Evolutionary conservation across 2,888 invertebrate species (phyloP).

Genomic region (Lasioglossum villosulum): DNA sequence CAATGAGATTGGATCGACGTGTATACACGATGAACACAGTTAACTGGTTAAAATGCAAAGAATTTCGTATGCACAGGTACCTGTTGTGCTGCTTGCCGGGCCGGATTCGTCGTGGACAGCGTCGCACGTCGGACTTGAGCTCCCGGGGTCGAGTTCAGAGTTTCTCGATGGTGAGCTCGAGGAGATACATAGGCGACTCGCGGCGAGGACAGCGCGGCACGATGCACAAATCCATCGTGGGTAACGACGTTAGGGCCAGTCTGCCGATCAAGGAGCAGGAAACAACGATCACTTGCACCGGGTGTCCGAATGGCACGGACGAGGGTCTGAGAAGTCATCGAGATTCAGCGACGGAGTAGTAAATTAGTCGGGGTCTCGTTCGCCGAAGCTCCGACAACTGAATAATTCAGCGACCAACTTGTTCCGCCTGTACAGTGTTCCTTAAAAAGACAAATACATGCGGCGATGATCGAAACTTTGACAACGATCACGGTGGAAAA

Average conservation of each 20-base stretch:
- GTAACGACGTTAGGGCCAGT: conserved; percentile 37
- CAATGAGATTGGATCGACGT: too few relatives aligned
- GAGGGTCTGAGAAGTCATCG: conserved; percentile 45
- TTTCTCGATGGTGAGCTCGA: conserved; percentile 77
- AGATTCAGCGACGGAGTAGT: conserved; percentile 33
- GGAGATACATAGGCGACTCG: conserved; percentile 72
- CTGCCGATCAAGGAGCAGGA: conserved; percentile 75
- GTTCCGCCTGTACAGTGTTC: background rate
- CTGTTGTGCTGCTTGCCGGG: conserved; percentile 70
- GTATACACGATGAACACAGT: too few relatives aligned
- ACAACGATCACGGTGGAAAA: background rate
- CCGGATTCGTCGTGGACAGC: conserved; percentile 48
- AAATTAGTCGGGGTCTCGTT: conserved; percentile 33
- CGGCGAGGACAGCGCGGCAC: conserved; percentile 75
- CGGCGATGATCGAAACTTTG: background rate
- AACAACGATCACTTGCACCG: conserved; percentile 74
- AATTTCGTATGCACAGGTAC: conserved; percentile 69
- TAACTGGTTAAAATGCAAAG: background rate
- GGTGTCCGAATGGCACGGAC: conserved; percentile 75
- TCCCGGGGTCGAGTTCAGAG: conserved; percentile 78
- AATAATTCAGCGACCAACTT: conserved; percentile 5
- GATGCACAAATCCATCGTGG: conserved; percentile 69
- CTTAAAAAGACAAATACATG: background rate
- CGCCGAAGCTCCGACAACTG: conserved; percentile 31
- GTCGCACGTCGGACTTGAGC: conserved; percentile 72